Conservation (phyloP, 1,140 invertebrate species). For the Sitophilus oryzae region DNA sequence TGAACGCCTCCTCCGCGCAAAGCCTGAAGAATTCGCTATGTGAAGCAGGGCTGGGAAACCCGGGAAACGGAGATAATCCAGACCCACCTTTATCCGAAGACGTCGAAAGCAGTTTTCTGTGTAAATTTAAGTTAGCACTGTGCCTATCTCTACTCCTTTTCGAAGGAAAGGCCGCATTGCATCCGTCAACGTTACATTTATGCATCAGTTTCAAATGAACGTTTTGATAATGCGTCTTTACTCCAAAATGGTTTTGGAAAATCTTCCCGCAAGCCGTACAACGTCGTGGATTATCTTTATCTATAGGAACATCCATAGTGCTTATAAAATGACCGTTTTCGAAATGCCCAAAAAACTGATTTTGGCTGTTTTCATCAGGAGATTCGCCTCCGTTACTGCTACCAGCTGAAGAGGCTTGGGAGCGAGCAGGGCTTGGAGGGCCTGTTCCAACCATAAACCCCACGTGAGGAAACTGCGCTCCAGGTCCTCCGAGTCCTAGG, state of each 20-base stretch:
- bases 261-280: conserved; percentile 90
- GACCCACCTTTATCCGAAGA: conserved; percentile 47
- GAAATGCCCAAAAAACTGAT: conserved; percentile 61
- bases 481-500: conserved; percentile 35
- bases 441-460: conserved; percentile 44
- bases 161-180: conserved; percentile 92
- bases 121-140: conserved; percentile 86
- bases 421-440: conserved; percentile 51
- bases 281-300: conserved; percentile 69
- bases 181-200: conserved; percentile 93
- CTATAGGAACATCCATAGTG: conserved; percentile 76
- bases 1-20: conserved; percentile 61
- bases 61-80: conserved; percentile 42
- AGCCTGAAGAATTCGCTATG: conserved; percentile 76
- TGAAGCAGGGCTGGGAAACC: conserved; percentile 50
- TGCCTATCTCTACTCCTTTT: conserved; percentile 89
- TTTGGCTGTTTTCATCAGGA: conserved; percentile 51
- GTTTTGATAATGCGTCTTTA: conserved; percentile 94
- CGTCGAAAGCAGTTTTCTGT: conserved; percentile 79
- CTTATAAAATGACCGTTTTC: conserved; percentile 67
- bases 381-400: conserved; percentile 54
- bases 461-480: conserved; percentile 40
- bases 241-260: conserved; percentile 92
- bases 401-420: conserved; percentile 51
- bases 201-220: conserved; percentile 95